Base-by-base conservation (phyloP, 2,797 vertebrate genomes). In the Pagetopsis macropterus region DNA sequence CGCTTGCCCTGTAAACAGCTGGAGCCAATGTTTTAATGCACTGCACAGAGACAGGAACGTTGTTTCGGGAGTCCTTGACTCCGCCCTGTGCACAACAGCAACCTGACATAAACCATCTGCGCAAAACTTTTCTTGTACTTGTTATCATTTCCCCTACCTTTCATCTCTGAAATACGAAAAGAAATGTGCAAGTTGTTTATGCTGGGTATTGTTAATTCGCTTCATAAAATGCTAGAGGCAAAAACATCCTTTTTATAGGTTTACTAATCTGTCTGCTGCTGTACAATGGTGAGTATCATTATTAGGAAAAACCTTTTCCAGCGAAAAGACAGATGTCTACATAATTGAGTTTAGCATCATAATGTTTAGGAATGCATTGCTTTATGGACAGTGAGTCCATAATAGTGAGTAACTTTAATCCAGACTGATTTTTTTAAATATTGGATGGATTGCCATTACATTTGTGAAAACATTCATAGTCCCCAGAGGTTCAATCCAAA, bases 101-200 rank as follows among this genome's bases (percentile, higher is more conserved):
- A 76, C 45, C 43, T 55, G 67, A 79, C n/a, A 54, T 37, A 71
- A 84, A 82, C 37, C 85, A 87, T 80, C 79, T 86, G 85, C 60
- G 46, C 40, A 19, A 51, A 21, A 9, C 60, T 69, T 70, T 60
- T 52, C 62, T 54, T 31, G 33, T 31, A 31, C 57, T 75, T 65
- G 41, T 60, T 52, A 58, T 43, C 55, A 33, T 65, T 49, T 17
- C 7, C 15, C 33, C 40, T 12, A 4, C 13, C 17, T 79, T 49
- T 46, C 31, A 45, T 43, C 51, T 46, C 15, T 21, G 17, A 63
- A 40, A 59, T n/a, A 37, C 2, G 19, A 49, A 15, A 43, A 27
- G 1, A 27, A 27, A 37, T 37, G 27, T 37, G 33, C 12, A 14
- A 21, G 40, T 15, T 41, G 65, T 50, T 7, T 3, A 21, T 55